Evolutionary conservation across 2,888 invertebrate species (phyloP).

Genomic region (Dioctria linearis): DNA sequence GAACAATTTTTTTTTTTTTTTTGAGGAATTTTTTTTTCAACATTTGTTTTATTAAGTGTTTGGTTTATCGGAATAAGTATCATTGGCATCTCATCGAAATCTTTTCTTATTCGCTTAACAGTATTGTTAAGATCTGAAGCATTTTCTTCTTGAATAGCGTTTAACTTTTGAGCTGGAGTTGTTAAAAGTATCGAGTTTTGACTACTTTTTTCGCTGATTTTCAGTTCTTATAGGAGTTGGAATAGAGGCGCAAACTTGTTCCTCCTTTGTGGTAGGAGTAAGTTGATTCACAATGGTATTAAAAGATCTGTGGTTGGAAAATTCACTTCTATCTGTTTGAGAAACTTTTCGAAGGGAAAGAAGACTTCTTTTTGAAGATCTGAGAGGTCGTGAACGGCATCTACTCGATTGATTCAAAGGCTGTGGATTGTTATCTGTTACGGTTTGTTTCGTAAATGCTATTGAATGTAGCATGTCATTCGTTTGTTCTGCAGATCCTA

Average conservation of each 20-base stretch:
- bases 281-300: not conserved
- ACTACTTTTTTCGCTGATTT: not conserved
- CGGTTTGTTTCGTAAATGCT: no score
- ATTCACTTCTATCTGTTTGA: no score
- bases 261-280: not conserved
- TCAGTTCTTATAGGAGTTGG: not conserved
- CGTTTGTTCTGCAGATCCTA: no score
- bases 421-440: no score
- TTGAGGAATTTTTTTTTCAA: no score
- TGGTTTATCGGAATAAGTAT: conserved; percentile 21
- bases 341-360: no score
- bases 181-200: not conserved
- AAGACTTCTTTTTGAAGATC: no score
- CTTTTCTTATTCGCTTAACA: not conserved
- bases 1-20: not conserved
- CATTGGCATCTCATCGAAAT: not conserved
- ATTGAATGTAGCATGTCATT: no score
- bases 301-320: not conserved
- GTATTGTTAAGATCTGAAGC: not conserved
- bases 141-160: not conserved
- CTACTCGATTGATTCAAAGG: no score
- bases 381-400: no score
- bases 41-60: not conserved
- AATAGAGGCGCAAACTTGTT: not conserved
- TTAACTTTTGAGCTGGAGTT: not conserved